phyloP scores from a whole-genome alignment of 2,797 vertebrate species.

The Sebastes iracundus region DNA sequence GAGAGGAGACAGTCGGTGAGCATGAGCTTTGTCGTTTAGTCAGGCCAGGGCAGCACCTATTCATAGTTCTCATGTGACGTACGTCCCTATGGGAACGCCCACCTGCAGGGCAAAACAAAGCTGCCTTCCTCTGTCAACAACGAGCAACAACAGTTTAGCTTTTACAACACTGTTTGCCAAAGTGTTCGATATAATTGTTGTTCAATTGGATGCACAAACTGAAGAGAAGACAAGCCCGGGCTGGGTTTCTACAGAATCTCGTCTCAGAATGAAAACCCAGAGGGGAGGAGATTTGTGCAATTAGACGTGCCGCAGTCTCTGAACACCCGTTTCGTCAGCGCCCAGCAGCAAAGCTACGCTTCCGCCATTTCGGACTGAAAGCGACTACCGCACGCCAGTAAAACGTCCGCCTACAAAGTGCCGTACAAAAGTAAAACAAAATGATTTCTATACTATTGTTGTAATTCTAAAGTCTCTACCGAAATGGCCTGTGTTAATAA shows the following conservation, averaged over 20 bases:
- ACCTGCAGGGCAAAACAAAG: neutral
- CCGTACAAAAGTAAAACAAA: too few relatives aligned
- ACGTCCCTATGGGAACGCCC: neutral
- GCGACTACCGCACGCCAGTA: fast-evolving
- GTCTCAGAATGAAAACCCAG: neutral
- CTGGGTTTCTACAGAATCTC: neutral
- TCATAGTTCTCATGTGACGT: neutral
- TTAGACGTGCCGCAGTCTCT: neutral
- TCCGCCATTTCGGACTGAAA: fast-evolving
- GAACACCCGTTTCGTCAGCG: too few relatives aligned
- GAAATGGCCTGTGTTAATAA: too few relatives aligned
- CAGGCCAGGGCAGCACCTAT: neutral
- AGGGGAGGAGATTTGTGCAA: neutral
- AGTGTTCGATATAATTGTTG: neutral
- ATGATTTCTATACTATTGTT: fast-evolving
- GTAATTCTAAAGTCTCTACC: too few relatives aligned
- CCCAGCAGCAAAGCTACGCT: too few relatives aligned
- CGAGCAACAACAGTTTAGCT: neutral
- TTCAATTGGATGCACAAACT: neutral
- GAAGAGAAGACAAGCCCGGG: neutral
- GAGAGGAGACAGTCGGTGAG: neutral
- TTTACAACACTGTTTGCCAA: fast-evolving
- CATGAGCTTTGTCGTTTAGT: neutral
- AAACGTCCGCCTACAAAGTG: fast-evolving
- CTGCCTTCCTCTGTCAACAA: neutral